These are phyloP conservation scores for Phoxinus dragarum DNA, from an alignment of 2,797 vertebrate species.

Conservation along the genomic window DNA sequence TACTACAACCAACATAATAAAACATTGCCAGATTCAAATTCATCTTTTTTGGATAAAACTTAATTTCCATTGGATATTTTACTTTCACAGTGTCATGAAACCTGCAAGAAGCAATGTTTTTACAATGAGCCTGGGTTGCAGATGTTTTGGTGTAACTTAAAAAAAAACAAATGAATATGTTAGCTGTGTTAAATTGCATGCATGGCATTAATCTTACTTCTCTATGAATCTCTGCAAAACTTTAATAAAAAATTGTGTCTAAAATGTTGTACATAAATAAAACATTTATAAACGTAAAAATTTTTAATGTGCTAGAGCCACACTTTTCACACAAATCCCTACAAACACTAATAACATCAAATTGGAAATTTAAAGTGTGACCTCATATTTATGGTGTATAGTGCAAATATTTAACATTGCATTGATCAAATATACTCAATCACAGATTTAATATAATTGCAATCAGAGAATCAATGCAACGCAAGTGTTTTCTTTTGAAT, in stretches of 20 bases:
- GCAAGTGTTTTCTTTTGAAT: neutral
- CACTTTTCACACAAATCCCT: too few relatives aligned
- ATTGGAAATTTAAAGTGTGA: neutral
- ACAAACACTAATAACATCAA: neutral
- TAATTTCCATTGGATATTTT: neutral
- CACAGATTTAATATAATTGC: neutral
- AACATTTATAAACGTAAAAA: too few relatives aligned
- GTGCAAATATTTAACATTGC: neutral
- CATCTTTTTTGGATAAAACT: neutral
- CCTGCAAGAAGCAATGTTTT: neutral
- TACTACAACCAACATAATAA: neutral
- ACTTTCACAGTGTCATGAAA: neutral
- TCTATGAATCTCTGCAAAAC: too few relatives aligned
- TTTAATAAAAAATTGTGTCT: too few relatives aligned
- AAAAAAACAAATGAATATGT: neutral
- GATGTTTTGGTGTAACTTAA: neutral
- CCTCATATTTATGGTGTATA: neutral
- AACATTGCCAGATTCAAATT: neutral
- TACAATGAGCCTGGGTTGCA: neutral
- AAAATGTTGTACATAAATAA: too few relatives aligned
- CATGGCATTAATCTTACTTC: too few relatives aligned
- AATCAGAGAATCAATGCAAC: neutral
- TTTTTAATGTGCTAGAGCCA: too few relatives aligned
- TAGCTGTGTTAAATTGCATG: neutral
- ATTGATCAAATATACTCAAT: neutral